phyloP scores from a whole-genome alignment of 2,113 vertebrate genomes.

The Bostrychus sinensis region DNA sequence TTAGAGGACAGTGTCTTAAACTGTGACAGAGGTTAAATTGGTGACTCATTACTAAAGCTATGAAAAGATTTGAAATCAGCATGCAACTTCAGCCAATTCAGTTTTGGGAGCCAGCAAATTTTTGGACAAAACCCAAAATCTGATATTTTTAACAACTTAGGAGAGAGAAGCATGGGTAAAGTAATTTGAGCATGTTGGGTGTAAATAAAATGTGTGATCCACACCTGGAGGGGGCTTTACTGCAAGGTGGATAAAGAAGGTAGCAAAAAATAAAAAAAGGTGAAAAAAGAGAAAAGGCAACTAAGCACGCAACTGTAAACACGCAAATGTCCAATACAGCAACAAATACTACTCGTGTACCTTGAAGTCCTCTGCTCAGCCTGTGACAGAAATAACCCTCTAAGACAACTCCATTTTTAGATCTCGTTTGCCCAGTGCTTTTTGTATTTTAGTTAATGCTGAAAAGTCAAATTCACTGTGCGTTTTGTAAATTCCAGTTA shows the following conservation, averaged over 20 bases:
- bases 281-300: not conserved
- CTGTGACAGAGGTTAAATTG: not conserved
- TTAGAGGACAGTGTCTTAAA: conserved; percentile 7
- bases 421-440: not conserved
- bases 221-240: conserved; percentile 1
- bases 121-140: conserved; percentile 16
- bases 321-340: not conserved
- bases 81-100: conserved; percentile 8
- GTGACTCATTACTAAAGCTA: not conserved
- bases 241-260: conserved; percentile 1
- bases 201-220: conserved; percentile 34
- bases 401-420: conserved; percentile 5
- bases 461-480: not conserved
- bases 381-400: conserved; percentile 7
- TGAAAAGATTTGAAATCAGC: conserved; percentile 1
- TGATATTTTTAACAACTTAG: conserved; percentile 21
- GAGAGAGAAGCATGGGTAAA: conserved; percentile 7
- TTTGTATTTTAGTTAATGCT: not conserved
- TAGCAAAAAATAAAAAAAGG: conserved; percentile 10
- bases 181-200: conserved; percentile 2
- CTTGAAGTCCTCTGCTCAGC: conserved; percentile 3
- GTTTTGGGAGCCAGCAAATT: not conserved
- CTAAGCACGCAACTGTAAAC: not conserved
- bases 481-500: not conserved
- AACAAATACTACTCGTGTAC: not conserved